phyloP scores from a whole-genome alignment of 2,797 vertebrate genomes.

The Sebastes elongatus region DNA sequence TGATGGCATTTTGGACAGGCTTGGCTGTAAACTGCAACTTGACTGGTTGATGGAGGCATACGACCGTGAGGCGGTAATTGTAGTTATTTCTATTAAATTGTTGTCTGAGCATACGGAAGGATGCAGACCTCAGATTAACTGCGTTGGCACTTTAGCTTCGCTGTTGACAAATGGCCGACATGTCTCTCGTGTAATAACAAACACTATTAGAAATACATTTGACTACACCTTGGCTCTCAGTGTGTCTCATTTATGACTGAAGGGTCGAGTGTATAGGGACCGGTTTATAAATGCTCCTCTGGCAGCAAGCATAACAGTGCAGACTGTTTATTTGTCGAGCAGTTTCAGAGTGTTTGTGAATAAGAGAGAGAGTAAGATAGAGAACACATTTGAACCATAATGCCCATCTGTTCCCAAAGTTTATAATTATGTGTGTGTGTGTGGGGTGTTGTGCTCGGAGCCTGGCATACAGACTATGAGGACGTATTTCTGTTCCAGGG shows the following conservation, averaged over 20 bases:
- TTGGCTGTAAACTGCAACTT: too few relatives aligned
- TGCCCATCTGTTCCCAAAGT: constrained; percentile 53
- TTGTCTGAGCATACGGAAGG: background rate
- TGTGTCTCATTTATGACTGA: background rate
- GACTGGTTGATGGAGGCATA: too few relatives aligned
- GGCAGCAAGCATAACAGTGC: background rate
- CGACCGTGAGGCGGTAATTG: too few relatives aligned
- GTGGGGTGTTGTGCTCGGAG: background rate
- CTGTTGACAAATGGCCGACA: background rate
- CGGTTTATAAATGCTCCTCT: constrained; percentile 17
- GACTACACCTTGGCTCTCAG: constrained; percentile 1
- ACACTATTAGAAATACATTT: background rate
- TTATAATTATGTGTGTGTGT: constrained; percentile 4
- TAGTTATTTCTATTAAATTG: too few relatives aligned
- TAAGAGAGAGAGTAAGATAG: background rate
- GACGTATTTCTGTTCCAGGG: constrained; percentile 10
- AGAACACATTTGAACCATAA: constrained; percentile 20
- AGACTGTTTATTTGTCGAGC: background rate
- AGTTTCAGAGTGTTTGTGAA: background rate
- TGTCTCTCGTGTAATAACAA: background rate
- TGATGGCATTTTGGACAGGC: too few relatives aligned
- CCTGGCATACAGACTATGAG: background rate
- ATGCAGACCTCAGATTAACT: background rate
- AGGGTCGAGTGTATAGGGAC: background rate
- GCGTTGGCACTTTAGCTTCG: too few relatives aligned